Conservation (phyloP, 1,140 invertebrate genomes). For the Choristoneura fumiferana region DNA sequence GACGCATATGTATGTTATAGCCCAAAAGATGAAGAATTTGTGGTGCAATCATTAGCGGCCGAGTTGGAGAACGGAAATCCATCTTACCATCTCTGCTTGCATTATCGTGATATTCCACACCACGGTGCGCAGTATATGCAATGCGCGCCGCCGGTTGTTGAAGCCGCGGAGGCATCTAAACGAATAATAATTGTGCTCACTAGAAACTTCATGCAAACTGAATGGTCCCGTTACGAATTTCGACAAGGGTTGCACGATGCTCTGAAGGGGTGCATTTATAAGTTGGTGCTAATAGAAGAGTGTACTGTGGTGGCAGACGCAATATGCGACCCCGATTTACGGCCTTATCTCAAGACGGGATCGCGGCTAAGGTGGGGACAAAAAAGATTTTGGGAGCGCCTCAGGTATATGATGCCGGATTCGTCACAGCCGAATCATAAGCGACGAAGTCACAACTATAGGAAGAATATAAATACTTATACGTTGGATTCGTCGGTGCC, state of each 20-base stretch:
- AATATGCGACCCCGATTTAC: slow-evolving; percentile 91
- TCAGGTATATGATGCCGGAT: slow-evolving; percentile 92
- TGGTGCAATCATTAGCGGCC: slow-evolving; percentile 88
- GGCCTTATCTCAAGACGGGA: slow-evolving; percentile 92
- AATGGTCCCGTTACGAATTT: slow-evolving; percentile 92
- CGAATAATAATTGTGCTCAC: slow-evolving; percentile 89
- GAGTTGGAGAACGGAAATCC: slow-evolving; percentile 89
- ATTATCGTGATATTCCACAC: slow-evolving; percentile 89
- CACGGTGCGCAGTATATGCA: slow-evolving; percentile 84
- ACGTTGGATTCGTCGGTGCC: slow-evolving; percentile 83
- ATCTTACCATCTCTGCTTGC: slow-evolving; percentile 91
- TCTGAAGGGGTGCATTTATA: slow-evolving; percentile 88
- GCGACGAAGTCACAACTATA: slow-evolving; percentile 78
- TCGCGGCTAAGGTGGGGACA: slow-evolving; percentile 92
- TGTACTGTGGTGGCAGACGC: slow-evolving; percentile 85
- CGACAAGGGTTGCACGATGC: slow-evolving; percentile 92
- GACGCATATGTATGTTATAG: slow-evolving; percentile 96
- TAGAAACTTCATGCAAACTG: slow-evolving; percentile 90
- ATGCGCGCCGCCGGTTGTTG: slow-evolving; percentile 87
- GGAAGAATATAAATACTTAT: slow-evolving; percentile 88
- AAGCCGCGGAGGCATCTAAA: slow-evolving; percentile 91
- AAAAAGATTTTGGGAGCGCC: slow-evolving; percentile 94
- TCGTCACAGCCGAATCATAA: slow-evolving; percentile 63
- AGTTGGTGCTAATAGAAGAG: slow-evolving; percentile 92
- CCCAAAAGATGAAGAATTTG: slow-evolving; percentile 94